These are phyloP conservation scores for Phenganax stokvisi DNA, from an alignment of 92 coral and sea anemone species.

Conservation along the genomic window DNA sequence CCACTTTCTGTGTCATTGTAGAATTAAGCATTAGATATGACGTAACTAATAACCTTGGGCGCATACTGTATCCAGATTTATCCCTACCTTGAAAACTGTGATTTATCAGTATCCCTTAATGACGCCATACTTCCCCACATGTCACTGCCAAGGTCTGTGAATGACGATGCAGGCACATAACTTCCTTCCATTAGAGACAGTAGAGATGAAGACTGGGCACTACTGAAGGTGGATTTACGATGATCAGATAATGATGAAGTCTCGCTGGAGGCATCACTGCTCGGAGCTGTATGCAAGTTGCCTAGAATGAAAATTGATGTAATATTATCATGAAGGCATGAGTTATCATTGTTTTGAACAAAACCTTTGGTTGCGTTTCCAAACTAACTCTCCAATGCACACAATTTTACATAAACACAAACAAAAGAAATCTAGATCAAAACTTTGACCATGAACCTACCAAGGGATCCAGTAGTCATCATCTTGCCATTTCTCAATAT, in stretches of 20 bases:
- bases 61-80: not conserved
- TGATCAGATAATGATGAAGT: conserved; percentile 75
- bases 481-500: conserved; percentile 8
- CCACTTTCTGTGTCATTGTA: conserved; percentile 9
- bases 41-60: not conserved
- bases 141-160: conserved; percentile 68
- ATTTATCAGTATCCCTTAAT: conserved; percentile 17
- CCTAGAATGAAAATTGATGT: conserved; percentile 8
- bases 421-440: too few species aligned
- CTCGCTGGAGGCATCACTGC: conserved; percentile 40
- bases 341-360: too few species aligned
- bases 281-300: not conserved
- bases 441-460: not conserved
- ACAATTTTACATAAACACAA: too few species aligned
- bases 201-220: conserved; percentile 82
- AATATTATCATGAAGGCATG: too few species aligned
- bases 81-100: conserved; percentile 24
- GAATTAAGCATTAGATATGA: not conserved
- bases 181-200: conserved; percentile 86
- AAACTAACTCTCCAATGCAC: not conserved
- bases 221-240: conserved; percentile 70
- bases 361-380: too few species aligned
- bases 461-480: conserved; percentile 18
- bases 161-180: conserved; percentile 78
- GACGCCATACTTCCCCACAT: conserved; percentile 60